Evolutionary conservation across 2,113 vertebrate genomes (phyloP), one percentile per base, ranked within the genome.

Genomic region (Edolisoma coerulescens): DNA sequence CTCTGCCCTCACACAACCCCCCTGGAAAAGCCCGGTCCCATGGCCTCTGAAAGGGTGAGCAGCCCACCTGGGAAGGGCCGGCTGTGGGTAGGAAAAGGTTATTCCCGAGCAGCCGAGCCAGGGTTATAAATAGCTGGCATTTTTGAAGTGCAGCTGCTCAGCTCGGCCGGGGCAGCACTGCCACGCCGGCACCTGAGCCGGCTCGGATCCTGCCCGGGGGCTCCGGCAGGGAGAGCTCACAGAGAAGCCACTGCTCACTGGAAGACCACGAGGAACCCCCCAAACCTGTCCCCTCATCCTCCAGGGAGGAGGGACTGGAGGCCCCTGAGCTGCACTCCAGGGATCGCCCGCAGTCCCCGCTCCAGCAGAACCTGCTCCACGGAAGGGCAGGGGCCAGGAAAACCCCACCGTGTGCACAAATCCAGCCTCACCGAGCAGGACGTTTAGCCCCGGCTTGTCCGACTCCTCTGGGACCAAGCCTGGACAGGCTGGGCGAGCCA

Each of bases 81-180:
- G 68, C 70, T 18, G 70, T 0, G 71, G 92, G 45, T 13, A 93
- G 67, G 84, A 63, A 71, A 73, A 95, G 94, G 96, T 84, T 94
- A 69, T 78, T 87, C 11, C 60, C 2, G 32, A 71, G 89, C 84
- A 87, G 93, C 33, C 18, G 3, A 70, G 80, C 6, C 63, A 39
- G 83, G 87, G 93, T 82, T 97, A 97, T 95, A 96, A 95, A 96
- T 95, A 95, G 93, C 91, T 73, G 89, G 89, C 89, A 93, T 85
- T 87, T 89, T 50, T 95, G 89, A 64, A 92, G 90, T 3, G 73
- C 95, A 96, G 96, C 96, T 97, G 96, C 95, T 93, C 87, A 3
- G 81, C 77, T 75, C 21, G 5, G 86, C 76, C 16, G 4, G 65
- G 74, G 57, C 71, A 0, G 77, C 93, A 33, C 47, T 93, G 94